Percentiles rank a stretch among this genome's conserved stretches.
phyloP scores from a whole-genome alignment of 2,888 invertebrate species.

The Nomada lathburiana region DNA sequence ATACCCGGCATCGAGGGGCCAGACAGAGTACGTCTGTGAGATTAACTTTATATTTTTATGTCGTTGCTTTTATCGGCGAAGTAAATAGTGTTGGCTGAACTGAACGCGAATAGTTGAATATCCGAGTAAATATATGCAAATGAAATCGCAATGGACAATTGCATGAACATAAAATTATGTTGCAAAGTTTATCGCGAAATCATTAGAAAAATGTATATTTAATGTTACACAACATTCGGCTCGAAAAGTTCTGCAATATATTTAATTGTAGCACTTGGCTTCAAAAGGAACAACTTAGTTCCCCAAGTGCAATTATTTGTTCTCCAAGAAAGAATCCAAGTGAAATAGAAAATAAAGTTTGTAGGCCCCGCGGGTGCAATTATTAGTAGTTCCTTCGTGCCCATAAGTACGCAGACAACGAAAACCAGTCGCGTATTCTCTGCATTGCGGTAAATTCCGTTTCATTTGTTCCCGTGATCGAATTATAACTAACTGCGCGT shows the following conservation, averaged over 20 bases:
- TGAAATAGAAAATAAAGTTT: not conserved
- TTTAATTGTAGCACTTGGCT: not conserved
- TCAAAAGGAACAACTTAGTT: not conserved
- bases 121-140: too few species aligned
- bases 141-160: too few species aligned
- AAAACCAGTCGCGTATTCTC: slow-evolving; percentile 24
- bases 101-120: too few species aligned
- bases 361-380: slow-evolving; percentile 14
- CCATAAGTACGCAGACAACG: not conserved
- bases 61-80: too few species aligned
- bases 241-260: not conserved
- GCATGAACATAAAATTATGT: too few species aligned
- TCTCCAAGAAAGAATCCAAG: not conserved
- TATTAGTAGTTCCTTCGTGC: slow-evolving; percentile 3
- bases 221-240: too few species aligned
- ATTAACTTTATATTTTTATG: too few species aligned
- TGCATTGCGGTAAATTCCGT: slow-evolving; percentile 54
- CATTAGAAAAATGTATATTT: too few species aligned
- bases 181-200: too few species aligned
- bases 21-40: too few species aligned
- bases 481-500: not conserved
- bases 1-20: too few species aligned
- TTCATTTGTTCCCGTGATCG: slow-evolving; percentile 8
- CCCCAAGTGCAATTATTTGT: not conserved
- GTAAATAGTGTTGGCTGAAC: too few species aligned